These are phyloP conservation scores for Characodon lateralis DNA, from an alignment of 2,797 vertebrate species.

Conservation along the genomic window DNA sequence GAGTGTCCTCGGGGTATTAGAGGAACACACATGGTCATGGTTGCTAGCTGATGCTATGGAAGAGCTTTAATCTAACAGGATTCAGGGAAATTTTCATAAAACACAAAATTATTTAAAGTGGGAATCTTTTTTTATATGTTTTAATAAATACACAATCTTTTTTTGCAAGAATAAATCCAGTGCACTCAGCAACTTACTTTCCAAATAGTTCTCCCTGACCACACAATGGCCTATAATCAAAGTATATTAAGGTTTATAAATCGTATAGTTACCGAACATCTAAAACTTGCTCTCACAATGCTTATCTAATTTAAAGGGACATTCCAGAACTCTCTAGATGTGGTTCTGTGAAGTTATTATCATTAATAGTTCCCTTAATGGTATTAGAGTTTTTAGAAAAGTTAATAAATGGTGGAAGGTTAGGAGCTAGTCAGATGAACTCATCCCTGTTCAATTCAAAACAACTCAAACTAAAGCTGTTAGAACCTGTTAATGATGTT, in stretches of 20 bases:
- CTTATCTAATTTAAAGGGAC: background rate
- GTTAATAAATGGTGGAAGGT: background rate
- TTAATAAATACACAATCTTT: background rate
- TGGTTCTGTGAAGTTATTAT: background rate
- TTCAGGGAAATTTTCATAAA: constrained; percentile 34
- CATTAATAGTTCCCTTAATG: background rate
- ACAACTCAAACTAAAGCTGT: background rate
- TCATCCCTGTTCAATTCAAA: background rate
- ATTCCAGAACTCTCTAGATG: background rate
- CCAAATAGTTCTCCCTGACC: background rate
- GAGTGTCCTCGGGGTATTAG: constrained; percentile 30
- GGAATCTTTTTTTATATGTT: too few species aligned
- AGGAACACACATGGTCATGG: constrained; percentile 57
- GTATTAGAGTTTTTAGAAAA: background rate
- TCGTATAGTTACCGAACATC: background rate
- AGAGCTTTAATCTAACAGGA: constrained; percentile 46
- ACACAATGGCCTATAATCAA: background rate
- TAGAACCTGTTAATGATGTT: too few species aligned
- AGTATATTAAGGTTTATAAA: background rate
- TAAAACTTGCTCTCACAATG: background rate
- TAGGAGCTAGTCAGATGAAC: background rate
- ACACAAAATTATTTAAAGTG: constrained; percentile 43
- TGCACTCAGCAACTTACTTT: too few species aligned
- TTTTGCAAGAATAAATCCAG: too few species aligned
- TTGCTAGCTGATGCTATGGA: constrained; percentile 46